phyloP scores from a whole-genome alignment of 2,113 vertebrate genomes.

The Channa argus region DNA sequence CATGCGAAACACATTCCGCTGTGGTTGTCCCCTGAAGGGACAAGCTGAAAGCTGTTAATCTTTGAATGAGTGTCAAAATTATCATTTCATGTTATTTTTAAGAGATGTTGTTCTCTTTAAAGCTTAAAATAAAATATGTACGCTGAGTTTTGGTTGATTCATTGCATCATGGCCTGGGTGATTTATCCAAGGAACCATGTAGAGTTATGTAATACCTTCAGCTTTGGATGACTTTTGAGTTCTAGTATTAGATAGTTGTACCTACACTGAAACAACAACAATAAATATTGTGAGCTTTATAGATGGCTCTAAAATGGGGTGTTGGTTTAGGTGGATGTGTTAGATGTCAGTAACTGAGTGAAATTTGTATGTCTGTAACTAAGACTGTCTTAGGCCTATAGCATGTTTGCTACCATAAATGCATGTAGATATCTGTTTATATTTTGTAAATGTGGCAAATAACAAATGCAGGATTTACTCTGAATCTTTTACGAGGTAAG shows the following conservation, averaged over 20 bases:
- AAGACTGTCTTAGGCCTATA: neutral
- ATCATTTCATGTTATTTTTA: neutral
- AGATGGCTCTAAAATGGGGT: neutral
- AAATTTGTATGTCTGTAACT: neutral
- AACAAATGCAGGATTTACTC: neutral
- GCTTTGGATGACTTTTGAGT: constrained; percentile 20
- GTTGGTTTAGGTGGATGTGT: neutral
- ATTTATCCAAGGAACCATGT: neutral
- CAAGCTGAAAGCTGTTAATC: too few relatives aligned
- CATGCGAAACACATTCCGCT: too few relatives aligned
- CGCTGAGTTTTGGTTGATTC: neutral
- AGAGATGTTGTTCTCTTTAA: neutral
- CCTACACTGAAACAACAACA: neutral
- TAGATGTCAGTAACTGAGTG: neutral
- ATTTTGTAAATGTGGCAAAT: too few relatives aligned
- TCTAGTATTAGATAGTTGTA: neutral
- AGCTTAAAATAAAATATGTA: neutral
- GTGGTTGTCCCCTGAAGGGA: too few relatives aligned
- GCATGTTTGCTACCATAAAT: neutral
- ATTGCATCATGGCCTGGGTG: neutral
- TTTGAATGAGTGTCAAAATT: neutral
- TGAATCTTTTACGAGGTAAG: neutral
- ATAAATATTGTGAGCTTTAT: constrained; percentile 11
- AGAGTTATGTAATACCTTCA: neutral
- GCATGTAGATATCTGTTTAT: neutral